Conservation (phyloP, 1,140 invertebrate genomes). For the Babylonia areolata region DNA sequence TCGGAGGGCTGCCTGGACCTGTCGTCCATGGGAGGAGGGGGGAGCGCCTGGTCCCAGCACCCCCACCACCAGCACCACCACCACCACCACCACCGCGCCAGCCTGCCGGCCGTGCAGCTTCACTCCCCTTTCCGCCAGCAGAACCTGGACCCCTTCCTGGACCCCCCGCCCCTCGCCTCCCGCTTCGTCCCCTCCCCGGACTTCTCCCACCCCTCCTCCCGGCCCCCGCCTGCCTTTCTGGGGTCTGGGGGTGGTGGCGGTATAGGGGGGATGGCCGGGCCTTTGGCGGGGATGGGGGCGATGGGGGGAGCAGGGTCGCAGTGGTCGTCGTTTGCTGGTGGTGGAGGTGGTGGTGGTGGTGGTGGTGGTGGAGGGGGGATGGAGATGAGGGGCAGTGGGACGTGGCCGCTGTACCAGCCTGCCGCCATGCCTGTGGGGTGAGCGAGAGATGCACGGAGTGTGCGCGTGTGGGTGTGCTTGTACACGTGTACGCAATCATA, state of each 20-base stretch:
- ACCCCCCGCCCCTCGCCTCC: slow-evolving; percentile 38
- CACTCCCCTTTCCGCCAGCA: slow-evolving; percentile 34
- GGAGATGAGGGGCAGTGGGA: slow-evolving; percentile 47
- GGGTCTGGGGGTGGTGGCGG: slow-evolving; percentile 23
- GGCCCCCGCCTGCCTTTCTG: slow-evolving; percentile 32
- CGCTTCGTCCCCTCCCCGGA: slow-evolving; percentile 35
- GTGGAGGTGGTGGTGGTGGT: slow-evolving; percentile 15
- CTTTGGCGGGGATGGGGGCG: slow-evolving; percentile 13
- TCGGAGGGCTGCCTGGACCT: slow-evolving; percentile 70
- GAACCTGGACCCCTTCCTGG: slow-evolving; percentile 18
- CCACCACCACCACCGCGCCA: slow-evolving; percentile 60
- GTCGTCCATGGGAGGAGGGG: slow-evolving; percentile 54
- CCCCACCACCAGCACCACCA: too few relatives aligned
- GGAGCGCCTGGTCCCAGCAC: slow-evolving; percentile 54
- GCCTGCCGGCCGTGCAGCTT: slow-evolving; percentile 58
- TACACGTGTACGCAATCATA: too few relatives aligned
- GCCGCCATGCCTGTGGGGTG: slow-evolving; percentile 49
- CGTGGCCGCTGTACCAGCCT: slow-evolving; percentile 56
- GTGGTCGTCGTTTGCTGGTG: slow-evolving; percentile 45
- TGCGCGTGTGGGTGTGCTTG: too few relatives aligned
- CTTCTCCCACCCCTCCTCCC: not conserved
- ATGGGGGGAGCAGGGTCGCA: slow-evolving; percentile 42
- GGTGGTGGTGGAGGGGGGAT: slow-evolving; percentile 44
- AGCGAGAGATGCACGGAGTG: too few relatives aligned
- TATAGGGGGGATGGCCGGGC: not conserved